phyloP scores from a whole-genome alignment of 2,888 invertebrate genomes.

The Nyleta sp. region DNA sequence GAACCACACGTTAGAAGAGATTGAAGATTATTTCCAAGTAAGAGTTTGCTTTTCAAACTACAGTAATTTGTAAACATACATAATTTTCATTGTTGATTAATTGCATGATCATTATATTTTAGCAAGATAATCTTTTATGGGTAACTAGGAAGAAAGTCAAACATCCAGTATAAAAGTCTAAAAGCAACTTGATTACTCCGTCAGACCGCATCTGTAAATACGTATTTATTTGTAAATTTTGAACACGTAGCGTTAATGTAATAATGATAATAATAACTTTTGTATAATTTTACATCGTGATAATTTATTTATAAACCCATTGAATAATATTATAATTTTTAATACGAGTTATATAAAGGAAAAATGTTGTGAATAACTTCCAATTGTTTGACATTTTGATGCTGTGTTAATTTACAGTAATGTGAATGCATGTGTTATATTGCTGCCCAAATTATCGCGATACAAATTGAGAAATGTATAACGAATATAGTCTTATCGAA shows the following conservation, averaged over 20 bases:
- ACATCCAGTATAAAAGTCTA: constrained; percentile 24
- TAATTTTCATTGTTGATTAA: too few relatives aligned
- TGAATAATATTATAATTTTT: not conserved
- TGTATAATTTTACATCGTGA: constrained; percentile 20
- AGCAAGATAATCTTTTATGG: constrained; percentile 77
- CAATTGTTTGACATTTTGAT: too few relatives aligned
- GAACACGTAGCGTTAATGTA: not conserved
- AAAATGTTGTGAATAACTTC: constrained; percentile 26
- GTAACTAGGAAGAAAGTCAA: constrained; percentile 67
- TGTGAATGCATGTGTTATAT: too few relatives aligned
- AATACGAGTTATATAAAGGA: not conserved
- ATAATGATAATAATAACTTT: not conserved
- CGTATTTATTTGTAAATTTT: constrained; percentile 26
- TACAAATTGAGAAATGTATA: too few relatives aligned
- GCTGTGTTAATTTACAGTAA: not conserved
- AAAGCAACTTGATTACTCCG: not conserved
- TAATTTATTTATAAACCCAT: constrained; percentile 33
- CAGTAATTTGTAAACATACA: not conserved
- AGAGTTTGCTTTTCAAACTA: constrained; percentile 51
- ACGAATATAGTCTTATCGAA: too few relatives aligned
- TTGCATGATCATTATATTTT: constrained; percentile 27
- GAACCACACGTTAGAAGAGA: constrained; percentile 87
- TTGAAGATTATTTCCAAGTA: constrained; percentile 90
- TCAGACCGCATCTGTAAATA: constrained; percentile 56
- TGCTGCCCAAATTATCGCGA: too few relatives aligned